Percentiles rank a stretch among this genome's conserved stretches.
Conservation (phyloP, 2,888 invertebrate genomes). For the Campopleginae sp. region DNA sequence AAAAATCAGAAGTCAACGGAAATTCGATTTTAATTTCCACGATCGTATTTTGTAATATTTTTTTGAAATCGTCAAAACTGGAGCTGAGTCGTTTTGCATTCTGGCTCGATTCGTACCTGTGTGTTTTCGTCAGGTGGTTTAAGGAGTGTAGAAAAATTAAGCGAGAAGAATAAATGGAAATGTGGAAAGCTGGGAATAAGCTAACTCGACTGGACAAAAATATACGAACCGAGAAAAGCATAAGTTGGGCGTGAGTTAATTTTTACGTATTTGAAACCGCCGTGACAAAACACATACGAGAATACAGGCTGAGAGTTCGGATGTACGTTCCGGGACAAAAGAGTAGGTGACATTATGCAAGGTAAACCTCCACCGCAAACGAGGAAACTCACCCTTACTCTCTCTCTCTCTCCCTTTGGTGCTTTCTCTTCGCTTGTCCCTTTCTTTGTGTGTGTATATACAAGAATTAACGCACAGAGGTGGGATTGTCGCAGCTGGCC, state of each 20-base stretch:
- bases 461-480: slow-evolving; percentile 80
- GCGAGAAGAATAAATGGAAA: slow-evolving; percentile 37
- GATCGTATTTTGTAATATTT: not conserved
- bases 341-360: slow-evolving; percentile 77
- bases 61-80: not conserved
- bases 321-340: slow-evolving; percentile 59
- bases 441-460: slow-evolving; percentile 71
- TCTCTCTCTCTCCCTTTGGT: slow-evolving; percentile 65
- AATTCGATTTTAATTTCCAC: not conserved
- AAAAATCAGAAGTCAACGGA: not conserved
- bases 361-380: slow-evolving; percentile 76
- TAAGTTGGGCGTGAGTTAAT: slow-evolving; percentile 37
- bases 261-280: slow-evolving; percentile 38
- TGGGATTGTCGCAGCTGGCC: slow-evolving; percentile 81
- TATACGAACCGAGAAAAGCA: slow-evolving; percentile 28
- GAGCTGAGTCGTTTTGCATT: not conserved
- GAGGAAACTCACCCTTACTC: slow-evolving; percentile 56
- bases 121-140: not conserved
- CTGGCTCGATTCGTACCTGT: not conserved
- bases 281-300: slow-evolving; percentile 42
- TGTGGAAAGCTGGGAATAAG: slow-evolving; percentile 17
- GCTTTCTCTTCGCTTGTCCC: slow-evolving; percentile 63
- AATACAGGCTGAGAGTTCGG: slow-evolving; percentile 17
- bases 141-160: slow-evolving; percentile 8
- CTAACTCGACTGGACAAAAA: slow-evolving; percentile 35